phyloP scores from a whole-genome alignment of 2,797 vertebrate species.

The Sciurus vulgaris region DNA sequence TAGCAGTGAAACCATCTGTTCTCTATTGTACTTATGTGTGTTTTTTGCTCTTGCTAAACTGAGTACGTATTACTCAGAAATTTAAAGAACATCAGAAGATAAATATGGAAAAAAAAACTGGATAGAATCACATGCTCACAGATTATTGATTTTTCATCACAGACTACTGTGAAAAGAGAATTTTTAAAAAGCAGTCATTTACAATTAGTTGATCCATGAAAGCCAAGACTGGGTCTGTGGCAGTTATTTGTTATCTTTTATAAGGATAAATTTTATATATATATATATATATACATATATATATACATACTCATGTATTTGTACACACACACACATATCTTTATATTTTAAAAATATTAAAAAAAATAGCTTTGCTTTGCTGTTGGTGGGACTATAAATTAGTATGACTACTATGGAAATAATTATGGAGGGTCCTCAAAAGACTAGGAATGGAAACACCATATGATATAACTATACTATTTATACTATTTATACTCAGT shows the following conservation, averaged over 20 bases:
- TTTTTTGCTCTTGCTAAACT: background rate
- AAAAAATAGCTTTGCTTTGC: no score
- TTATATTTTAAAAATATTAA: background rate
- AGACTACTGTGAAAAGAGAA: no score
- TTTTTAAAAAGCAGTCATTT: no score
- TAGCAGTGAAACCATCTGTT: background rate
- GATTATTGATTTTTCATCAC: background rate
- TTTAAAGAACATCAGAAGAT: background rate
- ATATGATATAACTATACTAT: no score
- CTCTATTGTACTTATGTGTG: background rate
- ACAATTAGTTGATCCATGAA: background rate
- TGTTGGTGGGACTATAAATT: no score
- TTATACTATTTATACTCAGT: no score
- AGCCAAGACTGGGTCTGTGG: background rate
- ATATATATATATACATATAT: no score
- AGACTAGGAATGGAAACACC: no score
- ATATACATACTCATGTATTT: no score
- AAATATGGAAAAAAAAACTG: background rate
- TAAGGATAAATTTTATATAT: background rate
- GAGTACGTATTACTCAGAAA: background rate
- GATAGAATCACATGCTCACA: accelerated
- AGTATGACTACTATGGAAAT: no score
- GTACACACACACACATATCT: background rate
- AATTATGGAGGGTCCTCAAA: no score
- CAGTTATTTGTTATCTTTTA: background rate